Evolutionary conservation across 2,797 vertebrate genomes (phyloP), one percentile per base, ranked within the genome.

Genomic region (Chloroceryle amazona): DNA sequence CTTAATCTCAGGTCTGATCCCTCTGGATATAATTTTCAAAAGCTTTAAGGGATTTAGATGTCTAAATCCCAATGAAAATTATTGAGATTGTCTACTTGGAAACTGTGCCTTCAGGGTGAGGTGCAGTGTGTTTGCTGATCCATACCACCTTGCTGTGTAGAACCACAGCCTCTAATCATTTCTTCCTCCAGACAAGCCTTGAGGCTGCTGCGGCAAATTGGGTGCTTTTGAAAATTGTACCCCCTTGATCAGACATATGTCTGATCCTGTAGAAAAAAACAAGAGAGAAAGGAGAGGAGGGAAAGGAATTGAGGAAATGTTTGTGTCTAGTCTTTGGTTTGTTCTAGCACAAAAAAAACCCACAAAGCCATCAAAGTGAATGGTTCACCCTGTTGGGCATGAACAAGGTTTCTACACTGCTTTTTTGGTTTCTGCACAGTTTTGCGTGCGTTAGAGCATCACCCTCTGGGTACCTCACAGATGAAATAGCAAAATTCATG

Each of bases 261-360:
- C 79, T 73, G 57, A 70, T 91, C 63, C 71, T 39, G 12, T 2
- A 6, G 16, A 18, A 37, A 66, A 62, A 62, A 81, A 58, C 19
- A 15, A 49, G 41, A 37, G 60, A 49, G 42, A 75, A 72, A 60
- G 18, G 28, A 87, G 35, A 66, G 31, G 62, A 91, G 61, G 15
- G 33, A 85, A 80, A 66, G n/a, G 63, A 89, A 67, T n/a, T 70
- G 60, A 85, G 84, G 84, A 92, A 89, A 26, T 76, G 47, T 62
- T 92, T 73, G 15, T 51, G 33, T 72, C 44, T 86, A 46, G 35
- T 57, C 61, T 92, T 92, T 55, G 13, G 35, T 61, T 82, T 90
- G 63, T 7, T 94, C 74, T 65, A 89, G 65, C 61, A 61, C 39
- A 55, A 61, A 75, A 37, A 37, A 89, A 39, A 0, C 20, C 35